Evolutionary conservation across 2,888 invertebrate genomes (phyloP).

Genomic region (Deilephila elpenor): DNA sequence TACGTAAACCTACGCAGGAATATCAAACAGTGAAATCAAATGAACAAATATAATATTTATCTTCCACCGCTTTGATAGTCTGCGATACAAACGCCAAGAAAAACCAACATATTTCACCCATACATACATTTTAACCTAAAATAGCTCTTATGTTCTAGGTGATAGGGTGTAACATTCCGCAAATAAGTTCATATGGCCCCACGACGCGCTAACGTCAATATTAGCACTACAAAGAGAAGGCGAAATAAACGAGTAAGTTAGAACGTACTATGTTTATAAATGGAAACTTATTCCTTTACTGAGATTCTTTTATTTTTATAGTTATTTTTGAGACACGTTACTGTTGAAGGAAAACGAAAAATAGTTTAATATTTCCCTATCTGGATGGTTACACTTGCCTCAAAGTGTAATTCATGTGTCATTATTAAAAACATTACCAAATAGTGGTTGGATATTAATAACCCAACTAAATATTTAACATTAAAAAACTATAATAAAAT

Average conservation of each 20-base stretch:
- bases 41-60: slow-evolving; percentile 30
- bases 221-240: slow-evolving; percentile 54
- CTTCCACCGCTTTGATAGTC: background rate
- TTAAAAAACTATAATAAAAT: no score
- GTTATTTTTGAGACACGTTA: no score
- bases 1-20: background rate
- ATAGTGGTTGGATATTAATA: no score
- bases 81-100: slow-evolving; percentile 27
- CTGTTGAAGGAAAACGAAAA: no score
- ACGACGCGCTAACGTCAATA: slow-evolving; percentile 51
- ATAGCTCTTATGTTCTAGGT: slow-evolving; percentile 24
- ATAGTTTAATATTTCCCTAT: no score
- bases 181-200: slow-evolving; percentile 23
- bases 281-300: background rate
- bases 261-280: background rate
- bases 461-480: no score
- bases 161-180: slow-evolving; percentile 24
- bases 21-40: slow-evolving; percentile 14
- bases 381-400: no score
- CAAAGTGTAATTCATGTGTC: no score
- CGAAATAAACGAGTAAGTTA: slow-evolving; percentile 39
- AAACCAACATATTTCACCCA: background rate
- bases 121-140: slow-evolving; percentile 25
- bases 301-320: no score
- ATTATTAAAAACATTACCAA: no score